Evolutionary conservation across 1,140 invertebrate species (phyloP).

Genomic region (Drosophila virilis): DNA sequence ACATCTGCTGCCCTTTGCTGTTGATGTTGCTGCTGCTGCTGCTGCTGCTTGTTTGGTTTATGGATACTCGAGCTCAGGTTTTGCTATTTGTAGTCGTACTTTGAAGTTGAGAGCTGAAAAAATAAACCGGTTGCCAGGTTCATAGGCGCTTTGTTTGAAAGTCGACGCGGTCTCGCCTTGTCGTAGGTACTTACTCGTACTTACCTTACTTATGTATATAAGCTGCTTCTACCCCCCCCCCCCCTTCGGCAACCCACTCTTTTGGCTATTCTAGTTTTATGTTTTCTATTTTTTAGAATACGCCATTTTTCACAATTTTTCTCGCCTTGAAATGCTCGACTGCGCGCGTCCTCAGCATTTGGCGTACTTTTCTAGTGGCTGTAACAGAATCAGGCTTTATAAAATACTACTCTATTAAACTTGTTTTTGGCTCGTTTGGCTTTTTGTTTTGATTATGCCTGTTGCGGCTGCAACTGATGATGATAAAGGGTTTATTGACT

Average conservation of each 20-base stretch:
- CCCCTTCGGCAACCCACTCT: not conserved
- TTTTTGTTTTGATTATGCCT: slow-evolving; percentile 54
- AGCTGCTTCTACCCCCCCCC: slow-evolving; percentile 7
- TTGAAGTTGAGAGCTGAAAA: slow-evolving; percentile 19
- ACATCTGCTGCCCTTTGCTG: slow-evolving; percentile 38
- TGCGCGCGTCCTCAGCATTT: slow-evolving; percentile 28
- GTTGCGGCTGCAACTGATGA: slow-evolving; percentile 15
- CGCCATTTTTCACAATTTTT: slow-evolving; percentile 41
- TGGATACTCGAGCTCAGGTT: slow-evolving; percentile 64
- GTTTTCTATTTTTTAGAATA: slow-evolving; percentile 17
- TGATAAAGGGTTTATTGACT: slow-evolving; percentile 62
- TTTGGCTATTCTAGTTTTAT: slow-evolving; percentile 16
- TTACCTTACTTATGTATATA: slow-evolving; percentile 34
- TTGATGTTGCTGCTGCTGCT: slow-evolving; percentile 5
- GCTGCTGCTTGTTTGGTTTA: slow-evolving; percentile 64
- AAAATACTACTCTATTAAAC: slow-evolving; percentile 37
- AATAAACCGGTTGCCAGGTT: slow-evolving; percentile 49
- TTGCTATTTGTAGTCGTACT: slow-evolving; percentile 58
- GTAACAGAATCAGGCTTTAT: slow-evolving; percentile 27
- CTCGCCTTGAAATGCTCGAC: slow-evolving; percentile 43
- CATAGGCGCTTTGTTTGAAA: slow-evolving; percentile 51
- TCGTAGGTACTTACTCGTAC: slow-evolving; percentile 58
- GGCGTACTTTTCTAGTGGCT: slow-evolving; percentile 16
- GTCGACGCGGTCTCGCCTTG: slow-evolving; percentile 42
- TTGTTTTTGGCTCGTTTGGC: slow-evolving; percentile 52